Evolutionary conservation across 2,888 invertebrate species (phyloP).

Genomic region (Gerris lacustris): DNA sequence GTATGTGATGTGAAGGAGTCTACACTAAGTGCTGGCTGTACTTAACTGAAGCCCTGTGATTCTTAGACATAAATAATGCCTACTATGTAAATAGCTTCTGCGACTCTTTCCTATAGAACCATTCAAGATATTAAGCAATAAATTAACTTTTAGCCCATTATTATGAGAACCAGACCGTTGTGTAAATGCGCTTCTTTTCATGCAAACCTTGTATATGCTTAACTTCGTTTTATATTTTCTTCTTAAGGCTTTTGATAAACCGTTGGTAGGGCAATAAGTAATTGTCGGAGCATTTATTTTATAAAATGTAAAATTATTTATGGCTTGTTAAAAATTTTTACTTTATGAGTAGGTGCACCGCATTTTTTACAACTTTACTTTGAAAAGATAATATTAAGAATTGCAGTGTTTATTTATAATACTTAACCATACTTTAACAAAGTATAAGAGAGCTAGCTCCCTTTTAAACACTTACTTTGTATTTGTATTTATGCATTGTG

Average conservation of each 20-base stretch:
- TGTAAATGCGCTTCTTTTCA: neutral
- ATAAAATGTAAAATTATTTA: too few relatives aligned
- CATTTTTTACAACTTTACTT: too few relatives aligned
- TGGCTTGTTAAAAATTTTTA: too few relatives aligned
- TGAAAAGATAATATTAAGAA: too few relatives aligned
- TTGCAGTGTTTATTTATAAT: too few relatives aligned
- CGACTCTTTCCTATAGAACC: neutral
- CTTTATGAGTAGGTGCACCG: too few relatives aligned
- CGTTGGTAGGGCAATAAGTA: too few relatives aligned
- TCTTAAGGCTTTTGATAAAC: neutral
- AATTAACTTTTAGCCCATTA: slow-evolving; percentile 5
- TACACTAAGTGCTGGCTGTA: neutral
- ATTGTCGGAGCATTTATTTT: too few relatives aligned
- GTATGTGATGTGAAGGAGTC: neutral
- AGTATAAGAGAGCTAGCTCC: too few relatives aligned
- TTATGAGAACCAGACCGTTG: neutral
- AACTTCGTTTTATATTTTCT: neutral
- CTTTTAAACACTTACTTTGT: too few relatives aligned
- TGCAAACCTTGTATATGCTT: neutral
- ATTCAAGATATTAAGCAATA: neutral
- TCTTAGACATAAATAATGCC: neutral
- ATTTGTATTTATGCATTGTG: too few relatives aligned
- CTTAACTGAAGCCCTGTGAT: neutral
- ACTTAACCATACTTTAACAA: too few relatives aligned
- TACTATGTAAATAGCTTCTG: neutral